Evolutionary conservation across 2,797 vertebrate genomes (phyloP), one percentile per base, ranked within the genome.

Genomic region (Pterois miles): DNA sequence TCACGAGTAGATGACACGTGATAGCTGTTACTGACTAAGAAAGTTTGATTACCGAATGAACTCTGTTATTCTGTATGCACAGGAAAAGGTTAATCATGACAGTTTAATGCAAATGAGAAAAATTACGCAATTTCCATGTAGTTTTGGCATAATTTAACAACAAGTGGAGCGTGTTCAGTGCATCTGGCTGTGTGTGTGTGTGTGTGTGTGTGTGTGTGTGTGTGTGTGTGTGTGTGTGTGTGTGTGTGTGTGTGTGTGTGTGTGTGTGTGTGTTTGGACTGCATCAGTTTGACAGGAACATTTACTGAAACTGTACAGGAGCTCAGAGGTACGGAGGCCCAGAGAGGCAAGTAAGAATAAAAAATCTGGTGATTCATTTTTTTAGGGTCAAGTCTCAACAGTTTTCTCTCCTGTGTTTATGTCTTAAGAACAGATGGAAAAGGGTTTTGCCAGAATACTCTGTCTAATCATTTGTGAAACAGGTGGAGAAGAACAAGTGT

Each of bases 261-360:
- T 77, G 38, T 60, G n/a, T 33, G 38, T 16, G 54, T 6, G 33
- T 40, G 14, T 25, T 36, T 65, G 38, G 23, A 23, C 36, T 60
- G 23, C 11, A 50, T 68, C 71, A 22, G 9, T 69, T 80, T 75
- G 74, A 86, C 22, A 18, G 60, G 57, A 43, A 38, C 29, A 33
- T 72, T 52, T 22, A 43, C 34, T 76, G 71, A 88, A 65, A 80
- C 84, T 64, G 48, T 53, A 81, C 78, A 85, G 70, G 74, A 88
- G 81, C 64, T 81, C 38, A 69, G 57, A 83, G 65, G 62, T 43
- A 43, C 16, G 40, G 40, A 43, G 18, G 16, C 40, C 40, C 40
- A 14, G 40, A 43, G 40, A 43, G 16, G 40, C 16, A 43, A 16
- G 40, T 43, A 43, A 43, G 40, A 43, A 43, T 43, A 43, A 43